Evolutionary conservation across 1,140 invertebrate genomes (phyloP).

Genomic region (Drosophila bocki): DNA sequence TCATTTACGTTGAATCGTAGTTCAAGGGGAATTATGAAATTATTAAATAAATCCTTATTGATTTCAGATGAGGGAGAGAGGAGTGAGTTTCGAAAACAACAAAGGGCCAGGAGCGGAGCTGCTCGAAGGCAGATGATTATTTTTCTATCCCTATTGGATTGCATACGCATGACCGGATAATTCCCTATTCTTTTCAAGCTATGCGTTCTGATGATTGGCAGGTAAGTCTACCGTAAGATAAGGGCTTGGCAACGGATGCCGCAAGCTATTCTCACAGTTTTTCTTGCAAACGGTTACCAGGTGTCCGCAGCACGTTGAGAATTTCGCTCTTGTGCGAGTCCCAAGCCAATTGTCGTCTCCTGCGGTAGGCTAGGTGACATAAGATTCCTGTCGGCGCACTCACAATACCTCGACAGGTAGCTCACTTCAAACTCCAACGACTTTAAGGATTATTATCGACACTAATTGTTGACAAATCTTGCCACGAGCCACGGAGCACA

Average conservation of each 20-base stretch:
- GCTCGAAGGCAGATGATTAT: slow-evolving; percentile 58
- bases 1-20: slow-evolving; percentile 12
- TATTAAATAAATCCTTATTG: slow-evolving; percentile 44
- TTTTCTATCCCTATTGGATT: slow-evolving; percentile 71
- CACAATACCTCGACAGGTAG: slow-evolving; percentile 31
- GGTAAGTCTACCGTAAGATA: slow-evolving; percentile 60
- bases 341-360: slow-evolving; percentile 11
- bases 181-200: slow-evolving; percentile 51
- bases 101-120: slow-evolving; percentile 20
- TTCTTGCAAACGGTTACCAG: slow-evolving; percentile 40
- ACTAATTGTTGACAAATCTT: slow-evolving; percentile 58
- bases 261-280: slow-evolving; percentile 29
- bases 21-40: slow-evolving; percentile 44
- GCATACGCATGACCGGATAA: slow-evolving; percentile 65
- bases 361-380: slow-evolving; percentile 17
- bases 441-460: slow-evolving; percentile 36
- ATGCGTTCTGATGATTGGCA: slow-evolving; percentile 76
- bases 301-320: slow-evolving; percentile 7
- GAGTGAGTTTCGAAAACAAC: slow-evolving; percentile 19
- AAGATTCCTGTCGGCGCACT: slow-evolving; percentile 14
- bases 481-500: slow-evolving; percentile 61
- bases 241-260: slow-evolving; percentile 28
- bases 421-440: slow-evolving; percentile 28
- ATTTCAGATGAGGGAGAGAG: slow-evolving; percentile 21
- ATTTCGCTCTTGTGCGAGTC: slow-evolving; percentile 4